Conservation (phyloP, 1,140 invertebrate species). For the Bemisia tabaci region DNA sequence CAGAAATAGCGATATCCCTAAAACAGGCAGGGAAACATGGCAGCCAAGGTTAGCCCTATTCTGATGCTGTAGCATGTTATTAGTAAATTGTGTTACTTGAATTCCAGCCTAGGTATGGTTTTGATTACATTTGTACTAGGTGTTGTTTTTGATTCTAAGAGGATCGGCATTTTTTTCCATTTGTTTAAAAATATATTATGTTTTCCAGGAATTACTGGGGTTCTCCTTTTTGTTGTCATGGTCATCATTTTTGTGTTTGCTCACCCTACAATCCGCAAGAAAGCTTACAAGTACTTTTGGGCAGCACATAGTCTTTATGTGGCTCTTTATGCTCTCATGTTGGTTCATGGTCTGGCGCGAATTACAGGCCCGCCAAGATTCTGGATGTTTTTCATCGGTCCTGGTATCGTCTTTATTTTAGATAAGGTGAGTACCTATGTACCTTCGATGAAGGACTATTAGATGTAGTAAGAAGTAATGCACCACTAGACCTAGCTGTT, state of each 20-base stretch:
- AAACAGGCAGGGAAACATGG: too few relatives aligned
- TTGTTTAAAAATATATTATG: too few relatives aligned
- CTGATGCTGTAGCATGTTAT: too few relatives aligned
- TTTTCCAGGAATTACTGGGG: constrained; percentile 76
- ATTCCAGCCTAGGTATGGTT: too few relatives aligned
- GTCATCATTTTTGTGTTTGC: constrained; percentile 95
- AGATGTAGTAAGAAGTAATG: neutral
- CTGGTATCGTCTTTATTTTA: constrained; percentile 75
- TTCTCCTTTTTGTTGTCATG: constrained; percentile 84
- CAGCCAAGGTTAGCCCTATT: too few relatives aligned
- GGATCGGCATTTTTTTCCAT: neutral
- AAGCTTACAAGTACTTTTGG: constrained; percentile 96
- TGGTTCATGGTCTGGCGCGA: constrained; percentile 89
- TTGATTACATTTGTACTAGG: too few relatives aligned
- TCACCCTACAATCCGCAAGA: constrained; percentile 82
- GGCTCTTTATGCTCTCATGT: constrained; percentile 71
- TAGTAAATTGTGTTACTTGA: too few relatives aligned
- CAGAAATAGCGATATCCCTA: too few relatives aligned
- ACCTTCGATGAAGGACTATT: too few relatives aligned
- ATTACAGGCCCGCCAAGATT: constrained; percentile 86
- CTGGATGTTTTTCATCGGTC: constrained; percentile 91
- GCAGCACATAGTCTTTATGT: constrained; percentile 90
- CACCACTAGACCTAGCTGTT: neutral
- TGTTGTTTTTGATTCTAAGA: neutral
- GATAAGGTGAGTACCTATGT: constrained; percentile 62